Percentiles rank a stretch among this genome's conserved stretches.
Evolutionary conservation across 1,140 invertebrate genomes (phyloP).

Genomic region (Lordiphosa mommai): DNA sequence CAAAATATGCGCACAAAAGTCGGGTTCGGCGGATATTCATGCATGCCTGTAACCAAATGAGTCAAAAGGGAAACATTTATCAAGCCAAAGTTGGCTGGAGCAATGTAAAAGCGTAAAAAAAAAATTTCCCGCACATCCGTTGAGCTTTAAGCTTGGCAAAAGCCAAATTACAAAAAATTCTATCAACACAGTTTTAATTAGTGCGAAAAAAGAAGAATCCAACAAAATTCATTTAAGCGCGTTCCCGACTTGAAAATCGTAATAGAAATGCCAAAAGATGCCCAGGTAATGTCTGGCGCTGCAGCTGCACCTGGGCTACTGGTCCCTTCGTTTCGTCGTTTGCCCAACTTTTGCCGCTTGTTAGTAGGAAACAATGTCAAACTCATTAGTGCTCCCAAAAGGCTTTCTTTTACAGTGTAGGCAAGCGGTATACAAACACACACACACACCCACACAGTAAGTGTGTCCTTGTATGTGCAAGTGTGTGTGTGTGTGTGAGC

Average conservation of each 20-base stretch:
- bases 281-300: constrained; percentile 63
- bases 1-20: constrained; percentile 48
- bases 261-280: constrained; percentile 71
- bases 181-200: constrained; percentile 70
- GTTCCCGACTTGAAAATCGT: constrained; percentile 39
- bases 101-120: constrained; percentile 7
- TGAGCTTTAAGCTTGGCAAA: constrained; percentile 30
- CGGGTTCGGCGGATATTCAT: constrained; percentile 9
- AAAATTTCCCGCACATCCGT: neutral
- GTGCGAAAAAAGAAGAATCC: constrained; percentile 38
- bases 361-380: constrained; percentile 77
- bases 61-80: constrained; percentile 76
- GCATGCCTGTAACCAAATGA: constrained; percentile 60
- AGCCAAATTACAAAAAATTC: constrained; percentile 49
- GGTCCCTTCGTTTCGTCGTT: neutral
- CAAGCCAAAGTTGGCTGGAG: constrained; percentile 39
- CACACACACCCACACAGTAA: constrained; percentile 28
- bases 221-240: constrained; percentile 60
- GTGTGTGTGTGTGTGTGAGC: constrained; percentile 33
- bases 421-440: constrained; percentile 44
- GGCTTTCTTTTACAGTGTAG: constrained; percentile 72
- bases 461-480: constrained; percentile 22
- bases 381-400: constrained; percentile 78
- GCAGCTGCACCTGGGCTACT: constrained; percentile 21
- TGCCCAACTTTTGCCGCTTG: constrained; percentile 64